Evolutionary conservation across 2,113 vertebrate genomes (phyloP), one percentile per base, ranked within the genome.

Genomic region (Dunckerocampus dactyliophorus): DNA sequence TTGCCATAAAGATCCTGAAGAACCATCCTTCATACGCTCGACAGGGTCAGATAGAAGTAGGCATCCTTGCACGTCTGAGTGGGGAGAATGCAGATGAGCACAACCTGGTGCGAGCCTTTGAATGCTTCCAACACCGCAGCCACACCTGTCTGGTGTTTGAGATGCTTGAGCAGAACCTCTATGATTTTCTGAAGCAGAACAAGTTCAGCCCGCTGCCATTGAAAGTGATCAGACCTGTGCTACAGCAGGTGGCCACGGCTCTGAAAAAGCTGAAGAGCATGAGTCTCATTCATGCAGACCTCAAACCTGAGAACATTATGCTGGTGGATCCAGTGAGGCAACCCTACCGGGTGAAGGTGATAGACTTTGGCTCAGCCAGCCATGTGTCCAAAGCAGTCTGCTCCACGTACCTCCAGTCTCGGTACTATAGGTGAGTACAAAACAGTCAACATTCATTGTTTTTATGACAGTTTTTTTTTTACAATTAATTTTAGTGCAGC

Each of bases 301-400:
- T 99, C 79, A 99, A 99, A 89, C 97, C 97, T 48, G 97, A 99
- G 87, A 99, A 99, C 89, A 99, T 99, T 88, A 99, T 99, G 97
- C 91, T 99, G 86, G 97, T 99, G 90, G 97, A 99, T 90, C 96
- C 97, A 63, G 87, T 95, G 75, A 93, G 94, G 74, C 97, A 98
- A 88, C 97, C 97, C 68, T 99, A 98, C 82, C 90, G 93, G 81
- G 96, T 99, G 85, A 99, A 99, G 88, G 97, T 99, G 63, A 99
- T 99, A 79, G 97, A 99, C 89, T 99, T 99, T 76, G 97, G 97
- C 74, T 99, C 97, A 47, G 97, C 97, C 85, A 98, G 95, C 90
- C 96, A 99, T 2, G 95, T 98, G 75, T 99, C 96, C 88, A 99
- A 99, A 92, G 98, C 96, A 60, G 95, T 99, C 74, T 99, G 97